These are phyloP conservation scores for Pharmacophagus antenor DNA, from an alignment of 2,888 invertebrate genomes.

Conservation along the genomic window DNA sequence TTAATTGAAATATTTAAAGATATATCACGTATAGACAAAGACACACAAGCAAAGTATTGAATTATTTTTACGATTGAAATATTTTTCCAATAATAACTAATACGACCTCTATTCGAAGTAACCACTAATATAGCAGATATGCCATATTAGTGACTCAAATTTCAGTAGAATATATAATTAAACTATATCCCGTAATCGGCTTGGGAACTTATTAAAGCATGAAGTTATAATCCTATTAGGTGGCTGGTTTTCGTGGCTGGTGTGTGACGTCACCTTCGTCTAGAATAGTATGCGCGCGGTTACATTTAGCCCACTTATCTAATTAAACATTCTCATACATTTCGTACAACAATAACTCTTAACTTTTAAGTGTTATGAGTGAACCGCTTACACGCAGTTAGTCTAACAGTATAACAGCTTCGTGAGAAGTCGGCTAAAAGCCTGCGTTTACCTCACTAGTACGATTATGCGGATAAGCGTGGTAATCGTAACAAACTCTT, in stretches of 20 bases:
- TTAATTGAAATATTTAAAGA: too few species aligned
- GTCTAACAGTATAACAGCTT: slow-evolving; percentile 70
- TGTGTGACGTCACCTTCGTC: slow-evolving; percentile 64
- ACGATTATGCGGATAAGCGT: slow-evolving; percentile 11
- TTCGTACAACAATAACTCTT: slow-evolving; percentile 76
- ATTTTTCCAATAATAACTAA: neutral
- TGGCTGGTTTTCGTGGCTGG: slow-evolving; percentile 40
- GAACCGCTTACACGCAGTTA: slow-evolving; percentile 74
- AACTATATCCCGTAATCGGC: slow-evolving; percentile 39
- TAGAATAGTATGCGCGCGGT: slow-evolving; percentile 51
- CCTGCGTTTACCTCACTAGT: slow-evolving; percentile 45
- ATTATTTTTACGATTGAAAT: neutral
- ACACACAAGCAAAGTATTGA: too few species aligned
- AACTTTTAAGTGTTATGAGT: slow-evolving; percentile 76
- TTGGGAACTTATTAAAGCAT: slow-evolving; percentile 43
- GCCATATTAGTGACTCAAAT: slow-evolving; percentile 4
- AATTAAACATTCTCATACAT: slow-evolving; percentile 79
- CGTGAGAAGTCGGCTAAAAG: slow-evolving; percentile 76
- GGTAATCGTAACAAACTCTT: neutral
- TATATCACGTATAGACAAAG: too few species aligned
- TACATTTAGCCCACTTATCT: slow-evolving; percentile 73
- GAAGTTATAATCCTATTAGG: slow-evolving; percentile 43
- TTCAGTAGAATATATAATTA: slow-evolving; percentile 16
- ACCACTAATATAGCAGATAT: slow-evolving; percentile 7
- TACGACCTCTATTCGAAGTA: neutral